Conservation (phyloP, 1,140 invertebrate genomes). For the Sminthurinus signatus region DNA sequence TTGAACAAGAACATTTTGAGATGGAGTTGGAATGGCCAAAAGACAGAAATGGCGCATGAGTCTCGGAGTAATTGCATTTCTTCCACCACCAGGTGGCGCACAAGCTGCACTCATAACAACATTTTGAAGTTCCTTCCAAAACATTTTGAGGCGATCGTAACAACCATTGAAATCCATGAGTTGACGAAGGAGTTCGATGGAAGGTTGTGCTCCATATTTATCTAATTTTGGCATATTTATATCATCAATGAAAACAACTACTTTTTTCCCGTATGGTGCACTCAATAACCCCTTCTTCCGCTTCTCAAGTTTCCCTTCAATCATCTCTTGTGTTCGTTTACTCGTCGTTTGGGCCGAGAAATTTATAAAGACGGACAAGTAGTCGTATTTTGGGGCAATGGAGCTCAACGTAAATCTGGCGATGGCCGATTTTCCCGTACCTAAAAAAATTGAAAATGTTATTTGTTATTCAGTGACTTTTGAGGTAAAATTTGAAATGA, state of each 20-base stretch:
- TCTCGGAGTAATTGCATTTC: slow-evolving; percentile 72
- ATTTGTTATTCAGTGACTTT: too few species aligned
- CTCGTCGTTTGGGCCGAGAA: slow-evolving; percentile 85
- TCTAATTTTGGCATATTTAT: slow-evolving; percentile 81
- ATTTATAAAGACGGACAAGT: slow-evolving; percentile 69
- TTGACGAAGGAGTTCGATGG: slow-evolving; percentile 80
- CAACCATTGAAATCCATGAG: slow-evolving; percentile 73
- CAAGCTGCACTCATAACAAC: slow-evolving; percentile 74
- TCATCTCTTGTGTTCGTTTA: slow-evolving; percentile 67
- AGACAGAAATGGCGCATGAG: slow-evolving; percentile 80
- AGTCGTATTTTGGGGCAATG: slow-evolving; percentile 55
- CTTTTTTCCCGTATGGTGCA: slow-evolving; percentile 72
- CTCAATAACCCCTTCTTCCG: slow-evolving; percentile 72
- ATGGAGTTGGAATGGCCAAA: slow-evolving; percentile 65
- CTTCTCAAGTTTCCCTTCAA: slow-evolving; percentile 73
- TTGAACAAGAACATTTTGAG: slow-evolving; percentile 64
- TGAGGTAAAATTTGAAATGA: too few species aligned
- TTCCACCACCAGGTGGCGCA: slow-evolving; percentile 79
- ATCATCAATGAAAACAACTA: slow-evolving; percentile 85
- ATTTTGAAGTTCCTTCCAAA: slow-evolving; percentile 79
- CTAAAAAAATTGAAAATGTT: slow-evolving; percentile 46
- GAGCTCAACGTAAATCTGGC: slow-evolving; percentile 64
- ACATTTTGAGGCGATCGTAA: slow-evolving; percentile 76
- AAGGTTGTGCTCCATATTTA: slow-evolving; percentile 79
- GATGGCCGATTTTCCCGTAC: slow-evolving; percentile 79